phyloP scores from a whole-genome alignment of 2,888 invertebrate genomes.

The Epinotia nisella region DNA sequence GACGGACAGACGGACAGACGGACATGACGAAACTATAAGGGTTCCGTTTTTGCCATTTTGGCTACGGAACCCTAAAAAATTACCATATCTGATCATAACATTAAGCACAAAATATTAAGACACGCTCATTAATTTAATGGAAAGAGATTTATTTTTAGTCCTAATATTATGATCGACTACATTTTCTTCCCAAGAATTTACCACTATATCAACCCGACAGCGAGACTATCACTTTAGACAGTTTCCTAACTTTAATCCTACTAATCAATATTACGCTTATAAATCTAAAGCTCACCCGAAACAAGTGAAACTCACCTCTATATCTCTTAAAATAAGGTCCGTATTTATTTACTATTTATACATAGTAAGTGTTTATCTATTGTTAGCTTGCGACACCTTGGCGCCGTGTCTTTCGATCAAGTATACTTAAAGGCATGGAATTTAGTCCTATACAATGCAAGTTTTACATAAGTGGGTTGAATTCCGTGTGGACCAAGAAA shows the following conservation, averaged over 20 bases:
- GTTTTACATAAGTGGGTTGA: slow-evolving; percentile 12
- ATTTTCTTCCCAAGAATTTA: slow-evolving; percentile 11
- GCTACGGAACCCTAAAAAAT: too few species aligned
- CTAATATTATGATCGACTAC: neutral
- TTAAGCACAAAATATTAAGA: slow-evolving; percentile 11
- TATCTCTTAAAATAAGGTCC: neutral
- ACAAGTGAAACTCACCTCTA: neutral
- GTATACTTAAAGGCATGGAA: slow-evolving; percentile 25
- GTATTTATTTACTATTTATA: slow-evolving; percentile 5
- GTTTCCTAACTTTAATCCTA: slow-evolving; percentile 30
- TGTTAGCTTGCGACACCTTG: slow-evolving; percentile 26
- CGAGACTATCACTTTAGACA: slow-evolving; percentile 13
- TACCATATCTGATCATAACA: neutral
- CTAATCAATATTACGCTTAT: slow-evolving; percentile 25
- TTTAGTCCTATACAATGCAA: slow-evolving; percentile 14
- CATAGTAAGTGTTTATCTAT: slow-evolving; percentile 11
- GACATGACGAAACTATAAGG: too few species aligned
- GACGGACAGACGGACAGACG: too few species aligned
- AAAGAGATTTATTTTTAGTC: slow-evolving; percentile 12
- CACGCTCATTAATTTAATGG: slow-evolving; percentile 7
- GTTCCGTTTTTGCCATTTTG: too few species aligned
- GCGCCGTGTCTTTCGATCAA: slow-evolving; percentile 24
- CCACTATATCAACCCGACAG: slow-evolving; percentile 5
- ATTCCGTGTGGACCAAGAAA: slow-evolving; percentile 16
- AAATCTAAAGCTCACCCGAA: slow-evolving; percentile 2